A percentile compares a stretch with the other conserved stretches of the same genome.
Evolutionary conservation across 1,140 invertebrate genomes (phyloP).

Genomic region (Platorchestia sp.): DNA sequence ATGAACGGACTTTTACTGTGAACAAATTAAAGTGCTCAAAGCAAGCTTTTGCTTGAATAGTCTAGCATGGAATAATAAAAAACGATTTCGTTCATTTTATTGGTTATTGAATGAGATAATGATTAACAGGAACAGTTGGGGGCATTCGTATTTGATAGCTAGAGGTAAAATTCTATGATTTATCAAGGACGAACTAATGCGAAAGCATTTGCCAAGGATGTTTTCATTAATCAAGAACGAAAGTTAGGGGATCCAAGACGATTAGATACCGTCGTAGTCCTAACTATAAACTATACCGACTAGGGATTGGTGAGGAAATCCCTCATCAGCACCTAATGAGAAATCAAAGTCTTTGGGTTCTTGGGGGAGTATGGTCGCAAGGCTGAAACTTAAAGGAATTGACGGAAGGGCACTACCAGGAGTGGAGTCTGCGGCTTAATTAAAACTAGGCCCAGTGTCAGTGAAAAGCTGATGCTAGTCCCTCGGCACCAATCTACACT

Average conservation of each 20-base stretch:
- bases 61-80: constrained; percentile 86
- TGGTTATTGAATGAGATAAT: constrained; percentile 80
- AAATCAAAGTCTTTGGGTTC: constrained; percentile 87
- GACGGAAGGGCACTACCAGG: constrained; percentile 89
- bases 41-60: constrained; percentile 83
- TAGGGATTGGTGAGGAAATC: constrained; percentile 56
- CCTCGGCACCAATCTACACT: no score
- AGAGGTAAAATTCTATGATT: constrained; percentile 73
- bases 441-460: no score
- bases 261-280: constrained; percentile 50
- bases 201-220: constrained; percentile 88
- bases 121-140: constrained; percentile 81
- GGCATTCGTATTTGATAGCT: constrained; percentile 68
- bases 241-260: constrained; percentile 84
- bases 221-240: constrained; percentile 89
- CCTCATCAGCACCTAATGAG: constrained; percentile 69
- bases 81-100: constrained; percentile 74
- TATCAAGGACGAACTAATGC: constrained; percentile 75
- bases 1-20: constrained; percentile 76
- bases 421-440: constrained; percentile 92
- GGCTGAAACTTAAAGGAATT: constrained; percentile 95
- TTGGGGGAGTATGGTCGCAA: constrained; percentile 92
- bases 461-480: no score
- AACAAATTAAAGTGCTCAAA: constrained; percentile 89
- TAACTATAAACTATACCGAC: constrained; percentile 54